Conservation (phyloP, 2,797 vertebrate genomes). For the Protonibea diacanthus region DNA sequence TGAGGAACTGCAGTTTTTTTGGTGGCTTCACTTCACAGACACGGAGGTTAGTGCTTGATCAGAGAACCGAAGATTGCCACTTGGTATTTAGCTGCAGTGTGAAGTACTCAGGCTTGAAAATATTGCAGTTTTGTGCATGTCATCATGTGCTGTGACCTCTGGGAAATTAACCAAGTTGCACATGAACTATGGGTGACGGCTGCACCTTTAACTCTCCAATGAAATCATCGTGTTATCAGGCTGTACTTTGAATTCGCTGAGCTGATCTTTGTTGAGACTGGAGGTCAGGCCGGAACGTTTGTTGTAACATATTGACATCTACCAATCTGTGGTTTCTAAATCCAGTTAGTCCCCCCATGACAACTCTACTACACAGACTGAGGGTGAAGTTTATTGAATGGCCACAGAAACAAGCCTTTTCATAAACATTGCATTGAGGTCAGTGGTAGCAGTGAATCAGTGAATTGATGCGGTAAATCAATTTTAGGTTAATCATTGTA, state of each 20-base stretch:
- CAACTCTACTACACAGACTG: conserved; percentile 9
- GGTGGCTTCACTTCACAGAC: too few species aligned
- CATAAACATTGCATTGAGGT: conserved; percentile 23
- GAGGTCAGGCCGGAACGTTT: conserved; percentile 50
- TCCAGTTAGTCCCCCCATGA: conserved; percentile 39
- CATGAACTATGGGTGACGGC: conserved; percentile 2
- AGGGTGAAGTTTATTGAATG: conserved; percentile 27
- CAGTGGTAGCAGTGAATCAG: conserved; percentile 32
- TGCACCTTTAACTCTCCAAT: conserved; percentile 28
- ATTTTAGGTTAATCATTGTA: conserved; percentile 64
- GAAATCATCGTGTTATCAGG: conserved; percentile 28
- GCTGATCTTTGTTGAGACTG: conserved; percentile 20
- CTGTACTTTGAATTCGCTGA: conserved; percentile 33
- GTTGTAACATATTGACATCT: conserved; percentile 52
- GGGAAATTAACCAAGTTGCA: conserved; percentile 20
- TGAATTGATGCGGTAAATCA: conserved; percentile 50
- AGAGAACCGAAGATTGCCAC: too few species aligned
- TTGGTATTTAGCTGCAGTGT: background rate
- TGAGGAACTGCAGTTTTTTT: too few species aligned
- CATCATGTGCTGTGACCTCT: conserved; percentile 9
- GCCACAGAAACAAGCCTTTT: conserved; percentile 19
- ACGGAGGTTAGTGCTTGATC: too few species aligned
- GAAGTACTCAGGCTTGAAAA: background rate
- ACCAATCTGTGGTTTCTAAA: conserved; percentile 45
- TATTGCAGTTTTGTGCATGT: background rate